Percentiles rank a stretch among this genome's conserved stretches.
Evolutionary conservation across 2,113 vertebrate genomes (phyloP).

Genomic region (Orycteropus afer): DNA sequence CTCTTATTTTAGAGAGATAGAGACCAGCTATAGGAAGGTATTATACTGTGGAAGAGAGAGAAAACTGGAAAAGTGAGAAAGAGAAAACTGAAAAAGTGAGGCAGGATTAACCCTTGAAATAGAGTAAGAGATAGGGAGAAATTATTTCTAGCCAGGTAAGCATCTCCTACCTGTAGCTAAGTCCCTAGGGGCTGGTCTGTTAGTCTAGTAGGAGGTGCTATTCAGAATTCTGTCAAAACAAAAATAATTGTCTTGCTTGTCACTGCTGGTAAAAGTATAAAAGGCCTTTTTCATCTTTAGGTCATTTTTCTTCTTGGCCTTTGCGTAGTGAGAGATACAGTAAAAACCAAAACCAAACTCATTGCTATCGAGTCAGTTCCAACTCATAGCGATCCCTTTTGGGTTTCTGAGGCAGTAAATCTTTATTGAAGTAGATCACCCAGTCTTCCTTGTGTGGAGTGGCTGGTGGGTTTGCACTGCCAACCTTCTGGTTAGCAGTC

Average conservation of each 20-base stretch:
- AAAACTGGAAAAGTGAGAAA: not conserved
- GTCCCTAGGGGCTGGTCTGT: not conserved
- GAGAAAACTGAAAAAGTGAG: not conserved
- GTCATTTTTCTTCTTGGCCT: conserved; percentile 1
- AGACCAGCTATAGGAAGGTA: not conserved
- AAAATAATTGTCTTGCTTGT: not conserved
- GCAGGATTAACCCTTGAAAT: not conserved
- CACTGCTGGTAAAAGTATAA: not conserved
- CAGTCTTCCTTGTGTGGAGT: no score
- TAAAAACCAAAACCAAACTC: no score
- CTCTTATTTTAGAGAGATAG: not conserved
- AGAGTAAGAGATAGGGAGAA: not conserved
- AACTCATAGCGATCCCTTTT: no score
- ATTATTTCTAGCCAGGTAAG: not conserved
- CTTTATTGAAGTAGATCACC: no score
- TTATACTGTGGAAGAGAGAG: not conserved
- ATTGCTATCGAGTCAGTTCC: no score
- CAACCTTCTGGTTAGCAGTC: no score
- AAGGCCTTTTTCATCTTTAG: not conserved
- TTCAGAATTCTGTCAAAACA: conserved; percentile 9
- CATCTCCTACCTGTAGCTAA: not conserved
- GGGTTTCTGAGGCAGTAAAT: no score
- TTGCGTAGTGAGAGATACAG: not conserved
- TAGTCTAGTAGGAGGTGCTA: not conserved
- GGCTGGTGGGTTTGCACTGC: no score